Evolutionary conservation across 2,797 vertebrate species (phyloP).

Genomic region (Ptychobarbus kaznakovi): DNA sequence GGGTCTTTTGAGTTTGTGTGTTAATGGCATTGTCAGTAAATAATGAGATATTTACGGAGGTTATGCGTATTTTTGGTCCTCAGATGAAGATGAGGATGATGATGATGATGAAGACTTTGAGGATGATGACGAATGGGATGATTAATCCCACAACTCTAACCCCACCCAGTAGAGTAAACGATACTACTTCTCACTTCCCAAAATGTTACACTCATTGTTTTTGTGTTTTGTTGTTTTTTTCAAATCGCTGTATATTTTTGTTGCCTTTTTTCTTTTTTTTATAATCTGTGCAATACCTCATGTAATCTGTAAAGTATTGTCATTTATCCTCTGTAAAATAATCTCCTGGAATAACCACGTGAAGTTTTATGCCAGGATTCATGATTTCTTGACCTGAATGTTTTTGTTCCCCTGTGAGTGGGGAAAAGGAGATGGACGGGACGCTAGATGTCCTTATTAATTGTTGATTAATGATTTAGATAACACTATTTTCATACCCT

Average conservation of each 20-base stretch:
- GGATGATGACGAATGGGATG: constrained; percentile 98
- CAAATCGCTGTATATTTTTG: constrained; percentile 94
- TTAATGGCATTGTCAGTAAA: background rate
- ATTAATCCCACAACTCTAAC: constrained; percentile 71
- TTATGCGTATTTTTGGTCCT: constrained; percentile 45
- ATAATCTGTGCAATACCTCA: constrained; percentile 99
- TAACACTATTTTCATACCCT: constrained; percentile 96
- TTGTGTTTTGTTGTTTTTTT: constrained; percentile 83
- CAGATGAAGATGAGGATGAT: constrained; percentile 95
- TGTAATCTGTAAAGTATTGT: constrained; percentile 89
- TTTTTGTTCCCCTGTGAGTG: constrained; percentile 77
- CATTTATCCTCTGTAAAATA: constrained; percentile 71
- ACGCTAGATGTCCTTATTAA: constrained; percentile 82
- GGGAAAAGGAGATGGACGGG: constrained; percentile 86
- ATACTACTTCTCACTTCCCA: constrained; percentile 69
- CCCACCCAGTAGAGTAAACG: constrained; percentile 52
- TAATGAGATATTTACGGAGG: background rate
- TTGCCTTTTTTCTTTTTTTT: constrained; percentile 77
- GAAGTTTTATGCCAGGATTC: constrained; percentile 82
- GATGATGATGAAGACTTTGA: constrained; percentile 96
- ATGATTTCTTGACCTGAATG: constrained; percentile 75
- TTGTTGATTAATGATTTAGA: constrained; percentile 85
- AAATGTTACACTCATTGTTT: constrained; percentile 85
- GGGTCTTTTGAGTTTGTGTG: background rate
- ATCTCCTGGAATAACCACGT: constrained; percentile 81